phyloP scores from a whole-genome alignment of 2,797 vertebrate genomes.

The Anguilla megastoma region DNA sequence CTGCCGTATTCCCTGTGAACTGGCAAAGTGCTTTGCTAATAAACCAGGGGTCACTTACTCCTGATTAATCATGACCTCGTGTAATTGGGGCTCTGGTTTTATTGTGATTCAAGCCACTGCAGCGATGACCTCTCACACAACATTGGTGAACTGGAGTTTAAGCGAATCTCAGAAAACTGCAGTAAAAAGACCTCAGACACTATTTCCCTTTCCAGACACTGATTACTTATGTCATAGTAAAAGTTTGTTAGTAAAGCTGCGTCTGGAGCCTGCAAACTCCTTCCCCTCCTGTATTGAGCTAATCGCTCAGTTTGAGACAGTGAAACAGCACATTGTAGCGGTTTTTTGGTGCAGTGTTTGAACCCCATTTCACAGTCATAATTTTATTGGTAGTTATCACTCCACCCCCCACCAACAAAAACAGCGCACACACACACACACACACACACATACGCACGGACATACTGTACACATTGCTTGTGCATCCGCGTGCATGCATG shows the following conservation, averaged over 20 bases:
- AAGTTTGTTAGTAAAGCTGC: not conserved
- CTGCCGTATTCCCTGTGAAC: not conserved
- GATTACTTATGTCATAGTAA: not conserved
- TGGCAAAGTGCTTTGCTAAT: not conserved
- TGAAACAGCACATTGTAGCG: not conserved
- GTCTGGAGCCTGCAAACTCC: not conserved
- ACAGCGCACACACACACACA: not conserved
- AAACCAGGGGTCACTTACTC: not conserved
- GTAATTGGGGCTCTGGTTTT: not conserved
- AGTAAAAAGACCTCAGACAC: not conserved
- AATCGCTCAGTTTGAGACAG: not conserved
- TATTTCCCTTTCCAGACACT: not conserved
- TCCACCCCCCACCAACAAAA: not conserved
- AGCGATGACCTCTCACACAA: not conserved
- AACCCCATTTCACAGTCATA: not conserved
- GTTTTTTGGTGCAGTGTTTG: not conserved
- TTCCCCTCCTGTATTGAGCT: not conserved
- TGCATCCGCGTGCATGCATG: not conserved
- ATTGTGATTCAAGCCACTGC: not conserved
- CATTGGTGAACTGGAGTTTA: not conserved
- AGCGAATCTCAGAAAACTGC: not conserved
- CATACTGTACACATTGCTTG: not conserved
- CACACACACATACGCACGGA: not conserved
- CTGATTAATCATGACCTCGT: not conserved
- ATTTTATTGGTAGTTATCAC: not conserved